Base-by-base conservation (phyloP, 2,113 vertebrate species). In the Tretioscincus oriximinensis region DNA sequence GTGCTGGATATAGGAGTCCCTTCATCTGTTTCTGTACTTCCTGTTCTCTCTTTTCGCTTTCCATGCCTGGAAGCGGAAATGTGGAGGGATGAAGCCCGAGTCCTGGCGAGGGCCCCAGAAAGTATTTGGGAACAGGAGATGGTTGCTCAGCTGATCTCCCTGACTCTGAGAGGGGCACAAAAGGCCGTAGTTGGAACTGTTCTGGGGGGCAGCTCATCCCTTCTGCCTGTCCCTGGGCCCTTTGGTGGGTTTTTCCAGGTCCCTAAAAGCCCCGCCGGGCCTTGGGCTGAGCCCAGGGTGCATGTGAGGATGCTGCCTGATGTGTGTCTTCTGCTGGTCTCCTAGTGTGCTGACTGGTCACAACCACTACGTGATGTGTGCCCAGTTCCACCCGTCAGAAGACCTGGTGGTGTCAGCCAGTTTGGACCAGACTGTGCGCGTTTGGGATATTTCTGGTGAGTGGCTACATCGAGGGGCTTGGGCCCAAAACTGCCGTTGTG, bases 381-480 rank as follows among this genome's bases (percentile, higher is more conserved):
- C 98, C 80, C 97, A 99, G 95, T 99, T 99, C 90, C 98, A 99
- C 85, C 98, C 98, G 1, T 95, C 96, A 0, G 98, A 99, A 87
- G 98, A 99, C 93, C 93, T 99, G 93, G 98, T 99, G 85, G 98
- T 99, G 65, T 99, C 98, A 0, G 98, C 98, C 82, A 99, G 98
- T 89, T 90, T 99, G 95, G 98, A 99, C 84, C 98, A 99, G 95
- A 99, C 98, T 1, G 98, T 99, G 87, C 97, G 98, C 31, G 97
- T 99, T 90, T 99, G 98, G 98, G 98, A 99, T 96, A 99, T 99
- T 93, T 99, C 98, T 80, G 98, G 98, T 99, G 96, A 99, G 98
- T 95, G 80, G 90, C 69, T 86, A 84, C 77, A 47, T 87, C 73
- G 31, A 91, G 87, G 85, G 90, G 90, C 82, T 41, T 41, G 58